phyloP scores from a whole-genome alignment of 2,888 invertebrate genomes.

The Mythimna lalbum region DNA sequence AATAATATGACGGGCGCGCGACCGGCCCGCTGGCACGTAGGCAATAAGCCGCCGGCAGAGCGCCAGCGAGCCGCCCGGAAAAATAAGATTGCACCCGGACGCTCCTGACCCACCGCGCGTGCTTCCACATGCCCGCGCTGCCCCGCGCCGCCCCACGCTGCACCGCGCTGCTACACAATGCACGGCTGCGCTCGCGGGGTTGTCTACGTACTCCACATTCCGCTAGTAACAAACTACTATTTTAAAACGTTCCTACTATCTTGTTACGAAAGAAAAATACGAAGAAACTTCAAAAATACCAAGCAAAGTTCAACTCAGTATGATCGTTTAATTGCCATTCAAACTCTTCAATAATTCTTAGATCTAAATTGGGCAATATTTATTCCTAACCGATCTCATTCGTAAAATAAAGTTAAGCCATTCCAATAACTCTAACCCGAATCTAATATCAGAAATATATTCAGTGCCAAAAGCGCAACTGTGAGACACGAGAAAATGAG shows the following conservation, averaged over 20 bases:
- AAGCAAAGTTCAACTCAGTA: background rate
- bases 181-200: slow-evolving; percentile 35
- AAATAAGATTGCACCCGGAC: slow-evolving; percentile 88
- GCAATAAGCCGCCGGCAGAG: slow-evolving; percentile 89
- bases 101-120: slow-evolving; percentile 76
- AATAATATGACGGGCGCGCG: slow-evolving; percentile 89
- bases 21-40: slow-evolving; percentile 87
- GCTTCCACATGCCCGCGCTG: slow-evolving; percentile 70
- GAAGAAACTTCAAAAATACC: slow-evolving; percentile 2
- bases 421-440: slow-evolving; percentile 43
- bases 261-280: slow-evolving; percentile 44
- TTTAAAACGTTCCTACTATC: slow-evolving; percentile 51
- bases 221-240: slow-evolving; percentile 49
- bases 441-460: slow-evolving; percentile 59
- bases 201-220: slow-evolving; percentile 55
- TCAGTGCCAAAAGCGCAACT: slow-evolving; percentile 59
- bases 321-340: background rate
- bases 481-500: slow-evolving; percentile 67
- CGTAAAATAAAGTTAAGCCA: slow-evolving; percentile 24
- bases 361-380: background rate
- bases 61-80: slow-evolving; percentile 84
- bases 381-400: background rate
- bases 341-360: background rate
- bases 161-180: slow-evolving; percentile 45
- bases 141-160: slow-evolving; percentile 41